Evolutionary conservation across 2,888 invertebrate species (phyloP), one percentile per base, ranked within the genome.

Genomic region (Himalopsyche japonica): DNA sequence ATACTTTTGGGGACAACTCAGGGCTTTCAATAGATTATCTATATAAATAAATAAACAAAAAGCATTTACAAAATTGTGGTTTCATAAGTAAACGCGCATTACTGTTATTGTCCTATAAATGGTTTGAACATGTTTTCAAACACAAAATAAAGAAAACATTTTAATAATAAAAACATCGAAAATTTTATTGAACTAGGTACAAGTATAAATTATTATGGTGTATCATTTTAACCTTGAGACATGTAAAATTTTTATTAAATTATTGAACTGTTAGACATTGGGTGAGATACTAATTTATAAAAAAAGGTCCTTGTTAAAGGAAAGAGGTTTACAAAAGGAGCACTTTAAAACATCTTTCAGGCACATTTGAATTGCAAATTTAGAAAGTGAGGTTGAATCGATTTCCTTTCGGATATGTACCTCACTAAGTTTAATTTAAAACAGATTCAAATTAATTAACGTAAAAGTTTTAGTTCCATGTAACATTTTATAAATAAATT

Each of bases 341-440:
- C 84, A 78, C 84, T 84, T 81, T 64, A 64, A 81, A 78, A 57
- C 79, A 77, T 81, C 84, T 80, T 76, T 49, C 81, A 81, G 79
- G 80, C 76, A 64, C 84, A 84, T 84, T 79, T 81, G 84, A 84
- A 84, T 84, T 84, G 84, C 84, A 84, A 84, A 84, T 84, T 84
- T 81, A 64, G 76, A 81, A 84, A 84, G 84, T 76, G 84, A 80
- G 84, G 84, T 48, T 49, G 81, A 84, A 84, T 81, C 84, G 84
- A 84, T 84, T 84, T 47, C 80, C 43, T 77, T 49, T 84, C 80
- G 77, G 77, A 84, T 84, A 80, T 48, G 81, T 76, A 37, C 81
- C 84, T 76, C 76, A 80, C 70, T 81, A 70, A 81, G 84, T 81
- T 81, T 49, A 80, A 76, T 76, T 76, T 34, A 76, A 32, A 76